Evolutionary conservation across 53 echinoderm and acorn worm species (phyloP).

Genomic region (Patiria pectinifera): DNA sequence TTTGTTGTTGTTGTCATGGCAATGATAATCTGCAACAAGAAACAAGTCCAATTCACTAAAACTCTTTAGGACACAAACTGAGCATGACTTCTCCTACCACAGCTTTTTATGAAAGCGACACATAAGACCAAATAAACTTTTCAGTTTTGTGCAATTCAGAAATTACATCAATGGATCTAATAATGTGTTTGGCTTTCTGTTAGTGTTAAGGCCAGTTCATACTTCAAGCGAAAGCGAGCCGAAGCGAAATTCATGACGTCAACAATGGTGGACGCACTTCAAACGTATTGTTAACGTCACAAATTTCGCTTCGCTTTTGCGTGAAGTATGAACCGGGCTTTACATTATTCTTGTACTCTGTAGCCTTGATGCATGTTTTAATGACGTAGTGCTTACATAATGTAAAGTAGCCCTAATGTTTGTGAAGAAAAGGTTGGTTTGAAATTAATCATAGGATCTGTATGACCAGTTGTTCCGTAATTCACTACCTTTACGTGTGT

Average conservation of each 20-base stretch:
- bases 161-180: background rate
- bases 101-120: background rate
- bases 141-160: background rate
- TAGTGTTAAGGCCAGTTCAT: background rate
- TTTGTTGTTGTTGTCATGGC: conserved; percentile 60
- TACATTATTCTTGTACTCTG: background rate
- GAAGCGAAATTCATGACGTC: too few species aligned
- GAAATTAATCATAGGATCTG: too few species aligned
- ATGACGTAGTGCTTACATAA: background rate
- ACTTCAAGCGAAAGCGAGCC: too few species aligned
- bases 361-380: conserved; percentile 33
- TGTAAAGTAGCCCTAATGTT: background rate
- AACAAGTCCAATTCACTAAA: background rate
- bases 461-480: too few species aligned
- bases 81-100: background rate
- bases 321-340: too few species aligned
- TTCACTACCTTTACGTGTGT: too few species aligned
- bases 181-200: conserved; percentile 51
- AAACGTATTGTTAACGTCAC: too few species aligned
- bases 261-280: too few species aligned
- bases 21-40: conserved; percentile 20
- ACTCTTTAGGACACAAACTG: background rate
- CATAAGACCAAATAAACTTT: background rate
- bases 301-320: too few species aligned
- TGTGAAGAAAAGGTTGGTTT: background rate